Base-by-base conservation (phyloP, 2,113 vertebrate genomes). In the Tenebrosternarchus preto region DNA sequence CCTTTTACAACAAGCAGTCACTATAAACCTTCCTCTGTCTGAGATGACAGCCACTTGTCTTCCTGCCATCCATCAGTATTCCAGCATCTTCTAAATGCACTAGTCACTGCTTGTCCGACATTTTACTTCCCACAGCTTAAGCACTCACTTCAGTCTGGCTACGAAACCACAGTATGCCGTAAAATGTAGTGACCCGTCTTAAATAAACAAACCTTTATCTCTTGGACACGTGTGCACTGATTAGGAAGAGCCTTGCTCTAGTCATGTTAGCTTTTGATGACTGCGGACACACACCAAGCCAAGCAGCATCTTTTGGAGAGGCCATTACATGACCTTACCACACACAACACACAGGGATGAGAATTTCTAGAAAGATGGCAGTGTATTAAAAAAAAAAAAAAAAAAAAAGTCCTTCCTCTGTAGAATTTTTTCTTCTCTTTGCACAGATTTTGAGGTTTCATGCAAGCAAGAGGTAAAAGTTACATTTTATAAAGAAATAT, bases 161-260 rank as follows among this genome's bases (percentile, higher is more conserved):
- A 12, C 25, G 55, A 70, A 80, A 36, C 16, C 78, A 24, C 74
- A 80, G 67, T 83, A 86, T 46, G 80, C 77, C 83, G 88, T 94
- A 93, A 93, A 93, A 88, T 64, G 68, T 89, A 91, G 91, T 86
- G 87, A 87, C 85, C 86, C 77, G 76, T 81, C 84, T 83, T 87
- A 80, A 88, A 85, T 85, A 90, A 88, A 90, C 89, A 92, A 12
- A 46, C 76, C 87, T 88, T 95, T 97, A 96, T 96, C 94, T 93
- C 76, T 25, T 78, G 82, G 78, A 90, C 79, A 78, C 87, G 72
- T 93, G 92, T 92, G 91, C 93, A 82, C 85, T 92, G 93, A 95
- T 92, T 92, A 91, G 91, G 91, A 89, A 92, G 89, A 90, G 89
- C 91, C 88, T 90, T 92, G 94, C 94, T 16, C 50, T 64, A 29